Evolutionary conservation across 2,888 invertebrate species (phyloP), one percentile per base, ranked within the genome.

Genomic region (Elegia similella): DNA sequence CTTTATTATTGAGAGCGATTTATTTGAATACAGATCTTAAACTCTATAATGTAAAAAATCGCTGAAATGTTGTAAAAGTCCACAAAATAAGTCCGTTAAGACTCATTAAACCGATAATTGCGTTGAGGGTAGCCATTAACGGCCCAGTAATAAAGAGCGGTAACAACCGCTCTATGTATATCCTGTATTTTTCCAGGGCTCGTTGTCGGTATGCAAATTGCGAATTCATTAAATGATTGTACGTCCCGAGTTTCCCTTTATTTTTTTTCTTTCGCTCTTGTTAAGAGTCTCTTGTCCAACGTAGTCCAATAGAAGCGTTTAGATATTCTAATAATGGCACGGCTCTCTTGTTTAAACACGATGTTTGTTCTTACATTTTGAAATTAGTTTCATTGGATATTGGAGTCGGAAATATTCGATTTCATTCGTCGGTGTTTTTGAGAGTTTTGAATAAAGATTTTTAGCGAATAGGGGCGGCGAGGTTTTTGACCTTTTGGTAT

Each of bases 211-310:
- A 88, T 87, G 86, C 85, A 87, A 88, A 88, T 86, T 86, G 82
- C 77, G 80, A 88, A 86, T 88, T 88, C 87, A 88, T 86, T 86
- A 86, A 86, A 88, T 84, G 80, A 84, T 88, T 86, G 86, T 86
- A 79, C 83, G 76, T 75, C 72, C 75, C 68, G 70, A 80, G 79
- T 77, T 81, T 84, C 77, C 69, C 66, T 79, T 79, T 80, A 74
- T 72, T 78, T 75, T 76, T 74, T 73, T 72, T 63, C 60, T 72
- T 75, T 72, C 62, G 66, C 73, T 72, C 78, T 82, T 81, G 81
- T 82, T 81, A 82, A 81, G 77, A 78, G 74, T 74, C 82, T 80
- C 82, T 84, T 83, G 81, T 82, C 75, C 72, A 59, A 59, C 64
- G 65, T 69, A 52, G 67, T 73, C 73, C 73, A 76, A 78, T 78